A percentile compares a stretch with the other conserved stretches of the same genome.
These are phyloP conservation scores for Acromyrmex heyeri DNA, from an alignment of 1,140 invertebrate genomes.

Conservation along the genomic window DNA sequence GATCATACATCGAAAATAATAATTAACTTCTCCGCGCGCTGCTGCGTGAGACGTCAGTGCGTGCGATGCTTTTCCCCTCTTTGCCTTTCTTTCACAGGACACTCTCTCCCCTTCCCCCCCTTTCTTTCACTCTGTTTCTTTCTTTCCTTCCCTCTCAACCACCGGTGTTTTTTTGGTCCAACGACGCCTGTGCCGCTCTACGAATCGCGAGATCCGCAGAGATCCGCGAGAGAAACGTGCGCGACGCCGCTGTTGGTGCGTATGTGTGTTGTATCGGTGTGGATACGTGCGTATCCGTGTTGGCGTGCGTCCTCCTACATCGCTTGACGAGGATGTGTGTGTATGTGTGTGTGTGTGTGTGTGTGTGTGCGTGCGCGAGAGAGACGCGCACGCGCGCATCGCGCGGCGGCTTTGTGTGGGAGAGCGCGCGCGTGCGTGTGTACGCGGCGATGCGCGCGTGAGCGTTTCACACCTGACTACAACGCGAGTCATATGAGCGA, in stretches of 20 bases:
- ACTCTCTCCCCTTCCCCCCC: not conserved
- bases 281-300: conserved; percentile 1
- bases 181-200: conserved; percentile 70
- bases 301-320: conserved; percentile 81
- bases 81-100: conserved; percentile 7
- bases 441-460: conserved; percentile 76
- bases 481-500: conserved; percentile 78
- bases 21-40: conserved; percentile 66
- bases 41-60: conserved; percentile 70
- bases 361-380: conserved; percentile 43
- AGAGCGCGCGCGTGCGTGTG: conserved; percentile 56
- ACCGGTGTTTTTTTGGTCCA: conserved; percentile 71
- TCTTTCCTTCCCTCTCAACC: not conserved
- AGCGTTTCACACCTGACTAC: conserved; percentile 86
- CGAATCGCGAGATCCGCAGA: conserved; percentile 72
- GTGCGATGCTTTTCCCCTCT: conserved; percentile 64
- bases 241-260: conserved; percentile 38
- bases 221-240: conserved; percentile 73
- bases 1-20: conserved; percentile 69
- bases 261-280: not conserved
- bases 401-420: conserved; percentile 31
- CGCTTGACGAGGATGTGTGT: conserved; percentile 65
- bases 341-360: conserved; percentile 53
- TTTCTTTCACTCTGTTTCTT: not conserved
- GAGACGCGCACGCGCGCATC: conserved; percentile 42